Base-by-base conservation (phyloP, 2,888 invertebrate species). In the Cecidostiba fungosa region DNA sequence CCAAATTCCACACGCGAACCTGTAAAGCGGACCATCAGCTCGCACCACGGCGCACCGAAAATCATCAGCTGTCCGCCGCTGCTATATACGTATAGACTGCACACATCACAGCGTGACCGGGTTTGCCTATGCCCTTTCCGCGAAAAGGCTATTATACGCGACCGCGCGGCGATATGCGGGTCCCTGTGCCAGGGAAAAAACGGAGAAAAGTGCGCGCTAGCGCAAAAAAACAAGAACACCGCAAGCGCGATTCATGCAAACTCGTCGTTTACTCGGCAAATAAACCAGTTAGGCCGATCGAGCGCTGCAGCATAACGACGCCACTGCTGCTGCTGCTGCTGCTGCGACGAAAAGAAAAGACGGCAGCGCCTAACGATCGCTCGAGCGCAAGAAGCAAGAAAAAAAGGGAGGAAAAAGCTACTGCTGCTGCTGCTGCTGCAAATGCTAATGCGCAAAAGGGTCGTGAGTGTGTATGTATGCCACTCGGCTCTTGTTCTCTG, bases 231-330 rank as follows among this genome's bases (percentile, higher is more conserved):
- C 43, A 72, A 72, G 32, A 70, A 74, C 29, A 16, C 74, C 74
- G 82, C 83, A 66, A 70, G 70, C 1, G 54, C 70, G 59, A 70
- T 77, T 83, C 77, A 77, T 83, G 77, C 77, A 69, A 77, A 77
- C 83, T 59, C 83, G 59, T 83, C 70, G 83, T 70, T 77, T 77
- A 36, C 77, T 72, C 70, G 82, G 23, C 66, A 76, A 82, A 76
- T 69, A 66, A 76, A 69, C 66, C 47, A 36, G 78, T 47, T 50
- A 10, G 74, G 29, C 50, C 32, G 50, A 74, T 50, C 50, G 77
- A 23, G 36, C 36, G 26, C 59, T 14, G 77, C 36, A n/a, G 59
- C 39, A 19, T 36, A 76, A 76, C 76, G 54, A 76, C 76, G 54
- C 66, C 16, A 26, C 23, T 19, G 5, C 54, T 19, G 14, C 4